phyloP scores from a whole-genome alignment of 2,113 vertebrate genomes.

The Pygathrix nemaeus region DNA sequence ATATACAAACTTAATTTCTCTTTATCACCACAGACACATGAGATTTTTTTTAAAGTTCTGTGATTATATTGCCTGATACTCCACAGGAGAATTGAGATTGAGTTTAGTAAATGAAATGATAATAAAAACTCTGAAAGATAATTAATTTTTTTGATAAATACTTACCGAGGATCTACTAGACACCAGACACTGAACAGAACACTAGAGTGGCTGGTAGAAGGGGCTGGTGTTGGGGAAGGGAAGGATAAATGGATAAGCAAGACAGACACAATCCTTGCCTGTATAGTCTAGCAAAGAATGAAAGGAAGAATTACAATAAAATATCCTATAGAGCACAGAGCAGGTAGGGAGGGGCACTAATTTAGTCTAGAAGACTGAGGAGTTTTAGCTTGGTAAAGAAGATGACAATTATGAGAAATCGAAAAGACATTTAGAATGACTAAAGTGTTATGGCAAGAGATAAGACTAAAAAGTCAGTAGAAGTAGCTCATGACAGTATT shows the following conservation, averaged over 20 bases:
- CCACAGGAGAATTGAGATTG: neutral
- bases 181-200: neutral
- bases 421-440: neutral
- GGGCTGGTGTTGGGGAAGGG: neutral
- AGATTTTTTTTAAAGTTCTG: neutral
- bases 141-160: constrained; percentile 29
- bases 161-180: neutral
- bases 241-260: neutral
- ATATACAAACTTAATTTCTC: neutral
- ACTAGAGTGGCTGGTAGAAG: neutral
- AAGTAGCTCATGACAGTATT: neutral
- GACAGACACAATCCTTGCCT: neutral
- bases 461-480: neutral
- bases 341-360: neutral
- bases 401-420: neutral
- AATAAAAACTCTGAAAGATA: neutral
- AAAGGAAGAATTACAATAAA: neutral
- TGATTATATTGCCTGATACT: neutral
- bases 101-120: neutral
- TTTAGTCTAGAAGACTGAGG: neutral
- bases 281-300: neutral
- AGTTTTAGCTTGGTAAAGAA: neutral
- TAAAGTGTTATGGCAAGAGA: neutral
- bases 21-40: neutral
- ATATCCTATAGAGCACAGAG: neutral